These are phyloP conservation scores for Monoplex corrugatus DNA, from an alignment of 2,888 invertebrate genomes.

Conservation along the genomic window DNA sequence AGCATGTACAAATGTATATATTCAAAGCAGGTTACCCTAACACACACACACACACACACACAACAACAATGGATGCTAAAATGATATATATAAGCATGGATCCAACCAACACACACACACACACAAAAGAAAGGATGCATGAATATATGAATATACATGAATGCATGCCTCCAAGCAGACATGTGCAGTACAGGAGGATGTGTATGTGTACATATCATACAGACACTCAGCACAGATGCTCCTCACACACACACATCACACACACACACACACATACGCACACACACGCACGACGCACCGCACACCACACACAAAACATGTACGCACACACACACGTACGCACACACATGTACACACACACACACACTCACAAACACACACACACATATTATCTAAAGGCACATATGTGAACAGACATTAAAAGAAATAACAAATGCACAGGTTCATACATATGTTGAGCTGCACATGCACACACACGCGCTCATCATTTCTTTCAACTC, in stretches of 20 bases:
- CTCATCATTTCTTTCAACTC: too few relatives aligned
- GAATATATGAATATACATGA: not conserved
- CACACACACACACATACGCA: not conserved
- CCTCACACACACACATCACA: not conserved
- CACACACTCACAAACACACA: not conserved
- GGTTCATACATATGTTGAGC: not conserved
- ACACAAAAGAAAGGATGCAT: conserved; percentile 39
- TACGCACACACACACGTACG: not conserved
- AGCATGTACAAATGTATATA: not conserved
- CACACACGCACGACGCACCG: not conserved
- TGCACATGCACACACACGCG: not conserved
- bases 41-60: not conserved
- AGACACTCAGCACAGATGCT: conserved; percentile 41
- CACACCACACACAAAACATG: not conserved
- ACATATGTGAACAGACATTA: not conserved
- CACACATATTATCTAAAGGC: not conserved
- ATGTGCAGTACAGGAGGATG: too few relatives aligned
- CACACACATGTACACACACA: not conserved
- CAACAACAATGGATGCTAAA: not conserved
- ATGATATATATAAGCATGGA: too few relatives aligned
- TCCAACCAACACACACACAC: conserved; percentile 33
- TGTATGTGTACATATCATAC: too few relatives aligned
- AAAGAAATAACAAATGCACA: not conserved
- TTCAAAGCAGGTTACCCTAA: not conserved
- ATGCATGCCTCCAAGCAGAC: too few relatives aligned